Evolutionary conservation across 2,888 invertebrate genomes (phyloP), one percentile per base, ranked within the genome.

Genomic region (Malacosoma neustria): DNA sequence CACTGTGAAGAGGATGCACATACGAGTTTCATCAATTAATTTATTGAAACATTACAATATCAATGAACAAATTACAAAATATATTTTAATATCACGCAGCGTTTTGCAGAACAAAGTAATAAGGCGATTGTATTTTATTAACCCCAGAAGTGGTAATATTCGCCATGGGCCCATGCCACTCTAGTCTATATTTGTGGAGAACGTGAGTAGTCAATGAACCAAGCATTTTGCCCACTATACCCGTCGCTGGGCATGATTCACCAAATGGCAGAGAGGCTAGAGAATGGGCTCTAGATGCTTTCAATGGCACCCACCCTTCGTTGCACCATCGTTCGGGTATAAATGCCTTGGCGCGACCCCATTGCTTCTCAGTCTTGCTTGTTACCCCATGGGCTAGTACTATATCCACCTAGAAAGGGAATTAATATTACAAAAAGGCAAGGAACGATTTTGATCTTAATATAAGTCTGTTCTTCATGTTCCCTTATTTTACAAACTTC

Each of bases 321-420:
- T 36, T 53, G 53, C 72, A 70, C 84, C 82, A 85, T 1, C 85
- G 68, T 9, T 84, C 84, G 0, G 85, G 85, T 0, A 82, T 66
- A 48, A 80, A 84, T 1, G 77, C 72, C 5, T 71, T 63, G 0
- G 77, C 72, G 11, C 85, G 58, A 1, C 79, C 72, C 73, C 74
- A 85, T 33, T 84, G 67, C 9, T 66, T 63, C 31, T 84, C 81
- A 0, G 65, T 67, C 50, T 74, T 80, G 50, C 81, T 76, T 29
- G 72, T 63, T 1, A 79, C 74, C 0, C 77, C 75, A 43, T 85
- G 85, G 0, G 82, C 82, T 0, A 85, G 59, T 11, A 85, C 80
- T 59, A 85, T 79, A 50, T 85, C 84, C 0, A 82, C 76, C 84
- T 85, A 55, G 2, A 37, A 37, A 32, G 22, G 9, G n/a, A n/a